Conservation (phyloP, 2,888 invertebrate genomes). For the Trichopoda pennipes region DNA sequence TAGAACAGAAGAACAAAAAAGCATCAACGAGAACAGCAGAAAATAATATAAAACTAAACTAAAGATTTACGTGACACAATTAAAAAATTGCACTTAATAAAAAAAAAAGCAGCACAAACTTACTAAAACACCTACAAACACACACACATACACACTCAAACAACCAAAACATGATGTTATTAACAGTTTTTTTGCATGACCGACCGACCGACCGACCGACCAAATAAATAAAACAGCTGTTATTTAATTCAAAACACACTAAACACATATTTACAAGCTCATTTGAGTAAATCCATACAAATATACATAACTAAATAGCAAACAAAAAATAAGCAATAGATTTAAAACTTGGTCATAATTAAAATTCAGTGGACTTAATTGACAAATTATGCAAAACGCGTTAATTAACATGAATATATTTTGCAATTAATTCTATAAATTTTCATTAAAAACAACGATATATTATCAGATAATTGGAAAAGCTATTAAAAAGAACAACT, state of each 20-base stretch:
- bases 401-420: conserved; percentile 63
- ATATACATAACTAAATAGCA: background rate
- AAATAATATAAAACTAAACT: conserved; percentile 54
- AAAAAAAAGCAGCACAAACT: conserved; percentile 14
- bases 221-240: conserved; percentile 68
- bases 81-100: conserved; percentile 65
- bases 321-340: conserved; percentile 26
- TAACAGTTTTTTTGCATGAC: conserved; percentile 68
- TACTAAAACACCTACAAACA: conserved; percentile 10
- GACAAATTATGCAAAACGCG: conserved; percentile 63
- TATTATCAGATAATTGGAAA: conserved; percentile 29
- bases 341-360: conserved; percentile 41
- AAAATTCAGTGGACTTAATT: conserved; percentile 51
- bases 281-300: conserved; percentile 6
- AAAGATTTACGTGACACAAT: conserved; percentile 69
- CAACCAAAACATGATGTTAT: conserved; percentile 66
- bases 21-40: background rate
- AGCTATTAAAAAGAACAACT: background rate
- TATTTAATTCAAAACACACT: conserved; percentile 41
- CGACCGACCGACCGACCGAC: conserved; percentile 62
- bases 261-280: background rate
- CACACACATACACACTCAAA: conserved; percentile 26
- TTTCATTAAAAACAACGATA: conserved; percentile 40
- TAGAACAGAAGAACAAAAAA: conserved; percentile 10
- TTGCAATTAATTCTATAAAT: conserved; percentile 44